phyloP scores from a whole-genome alignment of 1,140 invertebrate species.

The Sycophaga agraensis region DNA sequence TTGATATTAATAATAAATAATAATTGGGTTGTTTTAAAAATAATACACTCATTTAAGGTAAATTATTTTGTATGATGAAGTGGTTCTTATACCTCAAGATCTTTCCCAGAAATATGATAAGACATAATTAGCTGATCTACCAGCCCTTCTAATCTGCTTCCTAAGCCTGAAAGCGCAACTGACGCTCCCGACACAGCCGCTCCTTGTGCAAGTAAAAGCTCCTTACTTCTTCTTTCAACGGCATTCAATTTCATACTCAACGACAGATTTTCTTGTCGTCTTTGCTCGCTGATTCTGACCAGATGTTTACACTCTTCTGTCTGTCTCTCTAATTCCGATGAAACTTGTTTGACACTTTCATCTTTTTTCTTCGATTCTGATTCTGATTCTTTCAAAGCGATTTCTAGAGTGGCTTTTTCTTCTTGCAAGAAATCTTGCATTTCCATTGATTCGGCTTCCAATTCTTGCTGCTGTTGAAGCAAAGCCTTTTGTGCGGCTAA shows the following conservation, averaged over 20 bases:
- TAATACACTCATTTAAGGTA: no score
- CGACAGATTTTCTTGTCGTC: conserved; percentile 70
- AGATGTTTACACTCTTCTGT: conserved; percentile 77
- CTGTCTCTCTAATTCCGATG: conserved; percentile 65
- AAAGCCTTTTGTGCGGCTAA: conserved; percentile 67
- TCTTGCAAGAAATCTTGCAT: conserved; percentile 77
- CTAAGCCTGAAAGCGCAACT: conserved; percentile 70
- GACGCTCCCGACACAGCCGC: conserved; percentile 71
- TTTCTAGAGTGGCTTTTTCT: conserved; percentile 71
- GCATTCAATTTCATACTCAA: conserved; percentile 65
- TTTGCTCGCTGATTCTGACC: conserved; percentile 76
- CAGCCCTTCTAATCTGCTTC: conserved; percentile 68
- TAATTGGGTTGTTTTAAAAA: no score
- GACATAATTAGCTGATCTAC: conserved; percentile 71
- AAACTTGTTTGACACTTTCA: conserved; percentile 57
- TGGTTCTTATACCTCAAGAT: conserved; percentile 71
- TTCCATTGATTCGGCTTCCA: conserved; percentile 70
- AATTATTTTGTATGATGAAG: no score
- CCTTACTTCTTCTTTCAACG: conserved; percentile 65
- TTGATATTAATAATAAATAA: no score
- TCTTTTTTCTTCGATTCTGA: conserved; percentile 59
- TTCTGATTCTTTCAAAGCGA: conserved; percentile 76
- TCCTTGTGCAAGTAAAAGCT: conserved; percentile 69
- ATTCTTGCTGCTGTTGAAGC: conserved; percentile 70
- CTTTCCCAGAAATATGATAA: conserved; percentile 74